Evolutionary conservation across 2,797 vertebrate genomes (phyloP).

Genomic region (Acanthurus lineatus): DNA sequence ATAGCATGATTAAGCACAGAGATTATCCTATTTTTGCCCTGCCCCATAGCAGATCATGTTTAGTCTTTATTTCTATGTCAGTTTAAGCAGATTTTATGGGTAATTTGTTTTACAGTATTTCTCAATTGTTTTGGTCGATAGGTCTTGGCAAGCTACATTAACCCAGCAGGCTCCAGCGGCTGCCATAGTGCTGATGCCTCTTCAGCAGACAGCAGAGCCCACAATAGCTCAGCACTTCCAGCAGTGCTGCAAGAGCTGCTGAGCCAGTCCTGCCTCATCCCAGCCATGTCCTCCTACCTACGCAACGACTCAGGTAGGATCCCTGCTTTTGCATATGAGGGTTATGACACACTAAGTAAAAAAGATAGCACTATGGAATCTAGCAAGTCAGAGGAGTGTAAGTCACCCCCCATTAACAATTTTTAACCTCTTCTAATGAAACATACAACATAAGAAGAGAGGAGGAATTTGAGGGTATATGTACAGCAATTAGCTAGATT

Average conservation of each 20-base stretch:
- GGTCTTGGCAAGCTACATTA: slow-evolving; percentile 99
- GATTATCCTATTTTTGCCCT: neutral
- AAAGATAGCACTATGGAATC: neutral
- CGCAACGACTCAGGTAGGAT: slow-evolving; percentile 95
- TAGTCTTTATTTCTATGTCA: neutral
- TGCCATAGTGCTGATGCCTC: slow-evolving; percentile 87
- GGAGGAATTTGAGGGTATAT: too few relatives aligned
- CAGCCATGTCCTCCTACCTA: slow-evolving; percentile 98
- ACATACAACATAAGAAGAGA: too few relatives aligned
- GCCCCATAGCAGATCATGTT: neutral
- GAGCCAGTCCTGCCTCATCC: slow-evolving; percentile 98
- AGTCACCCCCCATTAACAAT: too few relatives aligned
- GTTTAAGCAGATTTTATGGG: neutral
- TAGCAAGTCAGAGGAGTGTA: neutral
- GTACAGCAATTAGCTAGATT: too few relatives aligned
- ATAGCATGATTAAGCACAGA: neutral
- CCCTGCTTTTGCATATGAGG: neutral
- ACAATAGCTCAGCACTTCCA: slow-evolving; percentile 94
- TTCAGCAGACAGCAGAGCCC: slow-evolving; percentile 87
- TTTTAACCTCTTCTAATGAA: too few relatives aligned
- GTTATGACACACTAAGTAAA: neutral
- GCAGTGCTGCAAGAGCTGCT: slow-evolving; percentile 94
- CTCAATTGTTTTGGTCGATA: slow-evolving; percentile 62
- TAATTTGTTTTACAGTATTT: neutral
- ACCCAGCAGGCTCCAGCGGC: slow-evolving; percentile 89